Conservation (phyloP, 2,888 invertebrate genomes). For the Machimus atricapillus region DNA sequence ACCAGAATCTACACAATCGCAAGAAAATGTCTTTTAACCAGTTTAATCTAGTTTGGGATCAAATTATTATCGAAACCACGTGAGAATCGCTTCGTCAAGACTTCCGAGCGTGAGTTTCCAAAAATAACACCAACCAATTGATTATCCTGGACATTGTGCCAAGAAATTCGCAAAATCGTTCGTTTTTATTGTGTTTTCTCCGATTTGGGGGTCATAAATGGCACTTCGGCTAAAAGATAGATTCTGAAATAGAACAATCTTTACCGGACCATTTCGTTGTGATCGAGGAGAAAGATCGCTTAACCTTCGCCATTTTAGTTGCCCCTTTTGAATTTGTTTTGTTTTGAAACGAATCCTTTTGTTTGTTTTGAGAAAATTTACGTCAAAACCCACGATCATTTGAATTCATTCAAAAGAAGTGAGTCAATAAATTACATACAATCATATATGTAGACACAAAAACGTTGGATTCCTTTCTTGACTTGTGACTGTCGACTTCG, state of each 20-base stretch:
- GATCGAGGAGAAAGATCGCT: not conserved
- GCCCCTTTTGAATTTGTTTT: not conserved
- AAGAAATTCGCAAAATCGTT: not conserved
- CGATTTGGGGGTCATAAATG: not conserved
- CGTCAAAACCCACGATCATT: not conserved
- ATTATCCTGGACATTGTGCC: not conserved
- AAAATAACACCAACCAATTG: not conserved
- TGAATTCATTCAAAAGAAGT: not conserved
- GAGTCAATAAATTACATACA: not conserved
- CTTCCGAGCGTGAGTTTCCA: not conserved
- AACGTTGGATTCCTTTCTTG: not conserved
- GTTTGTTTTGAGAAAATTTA: not conserved
- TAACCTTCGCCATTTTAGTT: not conserved
- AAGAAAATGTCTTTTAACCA: not conserved
- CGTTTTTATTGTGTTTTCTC: not conserved
- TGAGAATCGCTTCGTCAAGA: not conserved
- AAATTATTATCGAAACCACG: not conserved
- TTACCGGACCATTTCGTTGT: not conserved
- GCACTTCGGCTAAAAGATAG: not conserved
- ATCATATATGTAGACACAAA: not conserved
- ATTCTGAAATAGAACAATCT: not conserved
- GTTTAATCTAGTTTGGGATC: not conserved
- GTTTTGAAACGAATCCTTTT: not conserved
- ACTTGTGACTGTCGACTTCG: not conserved
- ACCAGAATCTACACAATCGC: not conserved